Base-by-base conservation (phyloP, 2,797 vertebrate genomes). In the Lates japonicus region DNA sequence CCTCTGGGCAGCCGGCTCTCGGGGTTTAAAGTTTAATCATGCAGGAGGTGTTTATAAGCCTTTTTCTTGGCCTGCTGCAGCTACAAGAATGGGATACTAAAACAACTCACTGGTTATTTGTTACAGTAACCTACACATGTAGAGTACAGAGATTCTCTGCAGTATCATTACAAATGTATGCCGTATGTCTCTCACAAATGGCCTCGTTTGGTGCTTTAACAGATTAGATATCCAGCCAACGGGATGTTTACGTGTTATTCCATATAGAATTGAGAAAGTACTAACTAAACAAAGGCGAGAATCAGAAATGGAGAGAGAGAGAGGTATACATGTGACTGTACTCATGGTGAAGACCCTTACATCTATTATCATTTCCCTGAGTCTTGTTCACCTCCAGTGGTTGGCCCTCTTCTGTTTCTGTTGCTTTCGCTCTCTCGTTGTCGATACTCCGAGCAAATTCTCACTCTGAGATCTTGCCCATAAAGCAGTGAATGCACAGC, bases 371-470 rank as follows among this genome's bases (percentile, higher is more conserved):
- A 99, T 97, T 95, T 98, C 98, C 81, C 98, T 95, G 90, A n/a
- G 98, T 99, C 95, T 99, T 99, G 91, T 99, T 99, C 89, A 98
- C 97, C 92, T 99, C 98, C 98, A 94, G 95, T 99, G 98, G 94
- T 96, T 98, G 89, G 98, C 97, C 86, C 98, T 95, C 87, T 99
- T 99, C 95, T 98, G 98, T 84, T 98, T 98, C 93, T 99, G 98
- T 87, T 99, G 98, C n/a, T n/a, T n/a, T n/a, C 98, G 95, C 74
- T 99, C 98, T 84, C 98, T 96, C 39, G 98, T 98, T 51, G 98
- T 99, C 98, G 97, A 85, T 99, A 99, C 88, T 99, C 98, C 80
- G 95, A 49, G 98, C 98, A 86, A 99, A 99, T 82, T 99, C 98
- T n/a, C n/a, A 13, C 98, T 98, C 60, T 99, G 95, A n/a, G 87